phyloP scores from a whole-genome alignment of 2,797 vertebrate species.

The Chelmon rostratus region DNA sequence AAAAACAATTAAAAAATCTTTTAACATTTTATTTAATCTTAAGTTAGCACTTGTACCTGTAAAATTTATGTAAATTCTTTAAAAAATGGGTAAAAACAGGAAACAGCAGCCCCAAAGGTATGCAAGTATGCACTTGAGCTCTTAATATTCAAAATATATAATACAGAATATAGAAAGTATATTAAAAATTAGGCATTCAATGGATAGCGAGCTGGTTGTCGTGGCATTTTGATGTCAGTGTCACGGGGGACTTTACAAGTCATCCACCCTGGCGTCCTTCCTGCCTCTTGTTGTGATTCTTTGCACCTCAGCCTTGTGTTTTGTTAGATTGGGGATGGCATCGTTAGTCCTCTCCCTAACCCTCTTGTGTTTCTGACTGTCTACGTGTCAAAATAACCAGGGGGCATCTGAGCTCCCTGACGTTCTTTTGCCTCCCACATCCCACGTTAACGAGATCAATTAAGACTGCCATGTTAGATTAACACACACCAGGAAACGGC shows the following conservation, averaged over 20 bases:
- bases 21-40: background rate
- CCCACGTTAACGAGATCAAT: conserved; percentile 81
- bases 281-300: conserved; percentile 55
- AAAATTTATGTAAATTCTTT: conserved; percentile 1
- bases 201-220: conserved; percentile 30
- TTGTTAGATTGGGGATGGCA: conserved; percentile 70
- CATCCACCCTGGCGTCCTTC: conserved; percentile 38
- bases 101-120: background rate
- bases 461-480: conserved; percentile 80
- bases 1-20: background rate
- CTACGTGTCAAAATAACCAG: conserved; percentile 79
- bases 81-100: background rate
- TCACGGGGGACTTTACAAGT: conserved; percentile 41
- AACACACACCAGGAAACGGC: conserved; percentile 54
- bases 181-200: conserved; percentile 17
- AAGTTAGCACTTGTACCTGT: background rate
- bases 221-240: conserved; percentile 53
- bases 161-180: too few species aligned
- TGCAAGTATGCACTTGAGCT: too few species aligned
- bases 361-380: conserved; percentile 63
- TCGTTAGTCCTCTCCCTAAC: conserved; percentile 55
- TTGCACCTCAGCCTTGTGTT: conserved; percentile 65
- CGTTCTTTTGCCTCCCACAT: conserved; percentile 58
- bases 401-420: conserved; percentile 67
- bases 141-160: too few species aligned